Evolutionary conservation across 2,797 vertebrate genomes (phyloP).

Genomic region (Erpetoichthys calabaricus): DNA sequence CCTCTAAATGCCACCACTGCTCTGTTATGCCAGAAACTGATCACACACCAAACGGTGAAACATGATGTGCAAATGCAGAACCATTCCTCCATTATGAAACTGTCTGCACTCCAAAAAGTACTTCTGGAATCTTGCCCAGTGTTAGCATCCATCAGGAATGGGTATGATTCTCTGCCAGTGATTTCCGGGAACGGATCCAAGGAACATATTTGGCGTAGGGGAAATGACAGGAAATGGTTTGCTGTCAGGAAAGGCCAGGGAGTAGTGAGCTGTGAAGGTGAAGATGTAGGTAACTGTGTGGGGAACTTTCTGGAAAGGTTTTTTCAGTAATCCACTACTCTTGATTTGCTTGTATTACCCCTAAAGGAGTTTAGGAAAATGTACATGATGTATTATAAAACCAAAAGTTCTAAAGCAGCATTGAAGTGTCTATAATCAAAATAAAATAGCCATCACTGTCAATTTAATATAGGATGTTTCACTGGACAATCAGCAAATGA

Average conservation of each 20-base stretch:
- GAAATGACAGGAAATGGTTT: constrained; percentile 60
- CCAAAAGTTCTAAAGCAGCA: too few species aligned
- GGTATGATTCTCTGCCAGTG: constrained; percentile 45
- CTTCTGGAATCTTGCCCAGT: constrained; percentile 44
- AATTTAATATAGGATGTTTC: too few species aligned
- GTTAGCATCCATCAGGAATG: constrained; percentile 41
- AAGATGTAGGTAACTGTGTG: constrained; percentile 19
- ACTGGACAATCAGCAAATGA: too few species aligned
- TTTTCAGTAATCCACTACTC: too few species aligned
- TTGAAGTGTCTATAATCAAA: too few species aligned
- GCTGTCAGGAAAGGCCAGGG: constrained; percentile 43
- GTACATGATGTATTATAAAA: too few species aligned
- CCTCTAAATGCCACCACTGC: background rate
- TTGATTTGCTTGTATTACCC: too few species aligned
- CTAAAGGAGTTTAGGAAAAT: too few species aligned
- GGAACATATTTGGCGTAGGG: constrained; percentile 56
- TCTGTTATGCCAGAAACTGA: constrained; percentile 7
- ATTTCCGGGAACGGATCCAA: constrained; percentile 63
- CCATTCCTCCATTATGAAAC: constrained; percentile 17
- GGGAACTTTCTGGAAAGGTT: constrained; percentile 9
- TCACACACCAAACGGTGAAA: background rate
- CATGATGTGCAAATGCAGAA: constrained; percentile 20
- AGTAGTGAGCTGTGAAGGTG: constrained; percentile 46
- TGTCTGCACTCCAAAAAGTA: constrained; percentile 26
- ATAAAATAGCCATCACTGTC: too few species aligned